Percentiles rank a stretch among this genome's conserved stretches.
Conservation (phyloP, 2,888 invertebrate species). For the Diaphora mendica region DNA sequence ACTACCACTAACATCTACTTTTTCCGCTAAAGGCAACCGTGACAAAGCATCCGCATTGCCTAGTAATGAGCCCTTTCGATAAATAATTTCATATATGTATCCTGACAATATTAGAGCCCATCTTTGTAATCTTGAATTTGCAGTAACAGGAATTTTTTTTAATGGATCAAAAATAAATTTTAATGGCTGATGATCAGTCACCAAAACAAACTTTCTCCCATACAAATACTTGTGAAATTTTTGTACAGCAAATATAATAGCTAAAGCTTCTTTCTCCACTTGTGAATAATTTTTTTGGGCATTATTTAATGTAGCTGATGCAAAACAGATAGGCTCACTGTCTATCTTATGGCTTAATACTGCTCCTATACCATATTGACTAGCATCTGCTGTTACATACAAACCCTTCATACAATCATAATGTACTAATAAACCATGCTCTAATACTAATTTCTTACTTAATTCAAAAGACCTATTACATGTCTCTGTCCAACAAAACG, state of each 20-base stretch:
- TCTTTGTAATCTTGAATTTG: background rate
- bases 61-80: no score
- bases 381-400: background rate
- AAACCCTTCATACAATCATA: background rate
- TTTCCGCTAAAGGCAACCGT: background rate
- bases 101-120: no score
- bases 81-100: no score
- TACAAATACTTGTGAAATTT: background rate
- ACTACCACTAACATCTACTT: background rate
- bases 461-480: background rate
- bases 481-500: background rate
- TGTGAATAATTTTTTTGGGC: background rate
- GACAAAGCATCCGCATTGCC: no score
- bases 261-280: background rate
- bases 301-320: background rate
- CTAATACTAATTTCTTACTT: background rate
- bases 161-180: background rate
- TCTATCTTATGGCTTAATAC: background rate
- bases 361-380: background rate
- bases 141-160: background rate
- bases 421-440: background rate
- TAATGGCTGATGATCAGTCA: background rate
- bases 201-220: background rate
- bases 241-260: background rate
- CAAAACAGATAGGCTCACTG: background rate